Evolutionary conservation across 1,140 invertebrate genomes (phyloP).

Genomic region (Amyelois transitella): DNA sequence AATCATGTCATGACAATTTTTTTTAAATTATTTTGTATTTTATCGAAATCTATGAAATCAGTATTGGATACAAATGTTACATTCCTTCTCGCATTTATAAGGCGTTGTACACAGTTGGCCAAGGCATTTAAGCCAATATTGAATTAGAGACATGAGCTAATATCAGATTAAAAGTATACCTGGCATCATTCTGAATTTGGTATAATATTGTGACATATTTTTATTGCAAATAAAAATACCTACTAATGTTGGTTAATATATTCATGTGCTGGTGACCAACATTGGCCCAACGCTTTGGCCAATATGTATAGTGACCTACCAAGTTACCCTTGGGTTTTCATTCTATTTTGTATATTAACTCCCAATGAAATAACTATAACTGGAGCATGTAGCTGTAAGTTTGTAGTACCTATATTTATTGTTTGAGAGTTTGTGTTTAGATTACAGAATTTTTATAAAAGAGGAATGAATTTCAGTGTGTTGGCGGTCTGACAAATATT

Average conservation of each 20-base stretch:
- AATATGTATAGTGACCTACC: neutral
- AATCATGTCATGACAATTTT: slow-evolving; percentile 12
- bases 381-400: slow-evolving; percentile 21
- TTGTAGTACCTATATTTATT: slow-evolving; percentile 60
- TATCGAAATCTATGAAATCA: slow-evolving; percentile 5
- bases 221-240: too few relatives aligned
- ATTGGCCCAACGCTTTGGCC: too few relatives aligned
- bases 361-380: neutral
- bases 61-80: slow-evolving; percentile 22
- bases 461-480: neutral
- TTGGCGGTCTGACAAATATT: neutral
- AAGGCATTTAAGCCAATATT: too few relatives aligned
- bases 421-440: neutral
- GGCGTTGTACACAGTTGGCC: too few relatives aligned
- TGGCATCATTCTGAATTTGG: too few relatives aligned
- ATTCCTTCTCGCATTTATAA: slow-evolving; percentile 41
- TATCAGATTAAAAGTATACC: too few relatives aligned
- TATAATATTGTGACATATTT: too few relatives aligned
- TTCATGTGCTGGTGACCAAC: too few relatives aligned
- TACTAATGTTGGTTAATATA: too few relatives aligned
- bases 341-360: neutral
- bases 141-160: too few relatives aligned
- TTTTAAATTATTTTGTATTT: neutral
- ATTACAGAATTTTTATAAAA: neutral
- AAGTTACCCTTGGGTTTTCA: neutral